Evolutionary conservation across 2,888 invertebrate species (phyloP), one percentile per base, ranked within the genome.

Genomic region (Linyphia triangularis): DNA sequence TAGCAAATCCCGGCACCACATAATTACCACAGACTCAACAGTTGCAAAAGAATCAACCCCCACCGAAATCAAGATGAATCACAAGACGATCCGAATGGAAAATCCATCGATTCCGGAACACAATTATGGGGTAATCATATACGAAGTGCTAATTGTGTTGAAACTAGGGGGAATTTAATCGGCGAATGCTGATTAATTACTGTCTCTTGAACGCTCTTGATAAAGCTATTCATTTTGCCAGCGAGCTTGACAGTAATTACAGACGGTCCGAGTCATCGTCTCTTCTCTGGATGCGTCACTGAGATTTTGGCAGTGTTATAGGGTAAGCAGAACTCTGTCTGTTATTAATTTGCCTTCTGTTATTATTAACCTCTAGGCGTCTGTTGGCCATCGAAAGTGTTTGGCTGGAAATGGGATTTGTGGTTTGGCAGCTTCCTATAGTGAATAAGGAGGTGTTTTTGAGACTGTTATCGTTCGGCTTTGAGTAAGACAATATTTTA

Each of bases 111-210:
- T 81, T 70, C 9, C n/a, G 19, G 37, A 24, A 24, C 59, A 81
- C 81, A 81, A 81, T 81, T 81, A 81, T 65, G 65, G 83, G 84
- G 75, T 77, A 77, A 85, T 85, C 84, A 85, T 85, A 85, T 69
- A 85, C 77, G 77, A 85, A 77, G 84, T 30, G 77, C 51, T 85
- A 85, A 85, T 85, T 85, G 84, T 75, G 75, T 85, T 77, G 77
- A 75, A 85, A 85, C 75, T 72, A 30, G 83, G 73, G 51, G 37
- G 30, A 69, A 77, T 77, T 85, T 85, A 77, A 85, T 77, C 77
- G 75, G 84, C 13, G 67, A 67, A 75, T 77, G 75, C 77, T 67
- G 84, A 77, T 85, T 85, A 85, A 85, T 85, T 75, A 77, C 67
- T 57, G 59, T 43, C 77, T 65, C 69, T 85, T 57, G 77, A 77